Conservation (phyloP, 2,888 invertebrate genomes). For the Eucriotettix oculatus region DNA sequence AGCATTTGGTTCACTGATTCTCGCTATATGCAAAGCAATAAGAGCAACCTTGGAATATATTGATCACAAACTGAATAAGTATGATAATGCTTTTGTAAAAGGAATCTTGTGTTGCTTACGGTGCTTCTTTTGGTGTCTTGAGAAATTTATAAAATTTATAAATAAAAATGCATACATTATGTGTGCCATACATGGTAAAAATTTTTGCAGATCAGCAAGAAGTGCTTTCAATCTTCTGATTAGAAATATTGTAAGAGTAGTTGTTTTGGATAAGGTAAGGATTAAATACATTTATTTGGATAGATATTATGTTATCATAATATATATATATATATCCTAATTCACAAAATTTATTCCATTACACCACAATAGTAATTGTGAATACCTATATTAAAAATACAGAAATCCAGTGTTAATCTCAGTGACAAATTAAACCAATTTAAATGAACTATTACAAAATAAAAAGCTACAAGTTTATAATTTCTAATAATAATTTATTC, state of each 20-base stretch:
- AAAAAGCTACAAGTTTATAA: no score
- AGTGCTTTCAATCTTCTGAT: conserved; percentile 79
- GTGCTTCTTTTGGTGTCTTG: conserved; percentile 77
- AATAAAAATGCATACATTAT: conserved; percentile 87
- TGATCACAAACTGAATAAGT: conserved; percentile 69
- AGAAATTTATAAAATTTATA: conserved; percentile 69
- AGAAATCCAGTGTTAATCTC: no score
- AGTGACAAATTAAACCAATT: no score
- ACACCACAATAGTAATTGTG: no score
- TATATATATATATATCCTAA: no score
- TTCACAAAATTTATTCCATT: no score
- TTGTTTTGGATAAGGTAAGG: conserved; percentile 59
- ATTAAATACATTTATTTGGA: no score
- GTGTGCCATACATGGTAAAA: conserved; percentile 87
- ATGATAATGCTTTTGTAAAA: conserved; percentile 50
- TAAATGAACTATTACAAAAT: no score
- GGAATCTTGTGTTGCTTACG: conserved; percentile 56
- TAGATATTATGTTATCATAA: no score
- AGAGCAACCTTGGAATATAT: conserved; percentile 67
- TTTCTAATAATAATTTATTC: no score
- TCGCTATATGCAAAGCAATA: conserved; percentile 79
- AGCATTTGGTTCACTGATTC: conserved; percentile 80
- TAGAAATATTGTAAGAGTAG: conserved; percentile 64
- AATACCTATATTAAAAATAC: no score
- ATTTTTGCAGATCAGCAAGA: conserved; percentile 77